phyloP scores from a whole-genome alignment of 2,797 vertebrate genomes.

The Alauda arvensis region DNA sequence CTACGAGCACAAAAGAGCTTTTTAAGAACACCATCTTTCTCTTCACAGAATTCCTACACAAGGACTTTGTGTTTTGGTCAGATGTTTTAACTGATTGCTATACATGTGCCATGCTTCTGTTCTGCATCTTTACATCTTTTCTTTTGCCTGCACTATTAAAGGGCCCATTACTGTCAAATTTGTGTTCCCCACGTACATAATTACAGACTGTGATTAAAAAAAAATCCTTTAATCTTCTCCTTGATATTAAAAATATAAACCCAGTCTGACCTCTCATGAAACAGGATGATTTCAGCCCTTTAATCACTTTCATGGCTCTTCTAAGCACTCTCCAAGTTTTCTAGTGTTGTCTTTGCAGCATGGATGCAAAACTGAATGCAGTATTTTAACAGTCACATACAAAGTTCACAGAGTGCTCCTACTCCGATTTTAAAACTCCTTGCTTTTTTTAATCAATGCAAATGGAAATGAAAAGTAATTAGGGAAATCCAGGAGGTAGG shows the following conservation, averaged over 20 bases:
- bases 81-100: background rate
- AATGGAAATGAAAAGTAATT: background rate
- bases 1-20: background rate
- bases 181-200: background rate
- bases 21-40: background rate
- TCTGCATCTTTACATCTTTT: background rate
- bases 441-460: background rate
- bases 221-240: slow-evolving; percentile 5
- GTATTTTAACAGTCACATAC: background rate
- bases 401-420: background rate
- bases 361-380: background rate
- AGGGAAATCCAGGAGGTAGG: background rate
- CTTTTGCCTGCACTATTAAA: background rate
- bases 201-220: background rate
- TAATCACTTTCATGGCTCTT: background rate
- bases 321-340: background rate
- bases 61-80: background rate
- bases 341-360: background rate
- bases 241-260: slow-evolving; percentile 18
- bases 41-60: background rate
- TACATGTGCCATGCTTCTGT: background rate
- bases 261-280: background rate
- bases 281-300: background rate
- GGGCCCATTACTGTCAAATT: background rate
- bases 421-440: background rate